Base-by-base conservation (phyloP, 2,888 invertebrate species). In the Heliconius hortense region DNA sequence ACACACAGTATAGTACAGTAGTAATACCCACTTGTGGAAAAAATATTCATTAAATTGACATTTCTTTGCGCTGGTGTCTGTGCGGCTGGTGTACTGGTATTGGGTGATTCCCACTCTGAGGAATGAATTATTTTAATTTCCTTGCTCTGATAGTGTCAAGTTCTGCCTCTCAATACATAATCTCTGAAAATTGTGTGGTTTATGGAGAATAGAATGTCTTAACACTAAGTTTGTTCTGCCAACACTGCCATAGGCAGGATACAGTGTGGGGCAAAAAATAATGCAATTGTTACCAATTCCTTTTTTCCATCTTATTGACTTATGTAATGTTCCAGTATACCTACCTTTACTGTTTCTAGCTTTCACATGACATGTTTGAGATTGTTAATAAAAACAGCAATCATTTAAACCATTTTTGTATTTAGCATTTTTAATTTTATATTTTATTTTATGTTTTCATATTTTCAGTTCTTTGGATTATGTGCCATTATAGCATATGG, bases 401-500 rank as follows among this genome's bases (percentile, higher is more conserved):
- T 1, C 2, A 59, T 64, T 35, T 24, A n/a, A 5, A 11, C 0
- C 5, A 21, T 53, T 53, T 48, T 53, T 53, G 5, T 53, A 21
- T 18, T 48, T 18, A 18, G 5, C 15, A 21, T 48, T 21, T 48
- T 53, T 21, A 18, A 21, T n/a, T n/a, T n/a, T 5, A 18, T 18
- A 48, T 48, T 15, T 48, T 18, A 48, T 48, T 15, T 48, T 48
- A 48, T 48, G 18, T 21, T 48, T 43, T 56, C 4, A 13, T 4
- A 24, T 69, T 89, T 95, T 53, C 93, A 98, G 98, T 97, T 98
- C 88, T 98, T 98, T 85, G 98, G 98, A n/a, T 96, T 97, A 81
- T 95, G 96, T 81, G 97, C 97, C 0, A 97, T 97, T 95, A 91
- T 96, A 72, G 95, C 95, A 0, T 98, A 98, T 87, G 97, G 96